A percentile compares a stretch with the other conserved stretches of the same genome.
Conservation (phyloP, 2,113 vertebrate genomes). For the Nibea albiflora region DNA sequence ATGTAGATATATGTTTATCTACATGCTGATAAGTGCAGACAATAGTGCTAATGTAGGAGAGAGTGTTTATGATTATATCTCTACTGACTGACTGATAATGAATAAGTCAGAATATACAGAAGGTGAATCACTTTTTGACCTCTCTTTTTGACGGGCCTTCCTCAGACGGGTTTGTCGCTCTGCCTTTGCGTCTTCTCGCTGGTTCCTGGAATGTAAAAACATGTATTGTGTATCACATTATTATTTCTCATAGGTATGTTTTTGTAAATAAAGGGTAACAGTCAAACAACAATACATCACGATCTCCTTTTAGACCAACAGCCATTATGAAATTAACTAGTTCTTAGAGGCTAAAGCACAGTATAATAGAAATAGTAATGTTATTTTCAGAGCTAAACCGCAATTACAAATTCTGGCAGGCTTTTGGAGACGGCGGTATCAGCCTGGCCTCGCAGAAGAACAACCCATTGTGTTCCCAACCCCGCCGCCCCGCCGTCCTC, state of each 20-base stretch:
- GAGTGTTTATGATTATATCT: background rate
- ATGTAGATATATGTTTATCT: background rate
- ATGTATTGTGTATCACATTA: background rate
- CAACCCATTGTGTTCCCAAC: constrained; percentile 61
- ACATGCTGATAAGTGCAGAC: background rate
- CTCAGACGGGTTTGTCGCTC: constrained; percentile 86
- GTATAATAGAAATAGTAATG: constrained; percentile 1
- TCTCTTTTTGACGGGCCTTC: constrained; percentile 85
- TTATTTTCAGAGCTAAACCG: constrained; percentile 41
- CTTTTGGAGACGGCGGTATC: constrained; percentile 75
- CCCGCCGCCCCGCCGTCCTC: background rate
- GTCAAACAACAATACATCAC: background rate
- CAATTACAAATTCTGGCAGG: constrained; percentile 55
- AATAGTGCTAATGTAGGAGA: background rate
- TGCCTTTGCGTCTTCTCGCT: constrained; percentile 81
- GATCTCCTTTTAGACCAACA: background rate
- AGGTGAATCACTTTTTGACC: background rate
- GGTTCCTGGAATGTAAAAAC: constrained; percentile 54
- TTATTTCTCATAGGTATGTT: background rate
- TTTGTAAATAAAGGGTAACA: background rate
- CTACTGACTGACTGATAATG: background rate
- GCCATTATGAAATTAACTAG: background rate
- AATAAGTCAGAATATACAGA: background rate
- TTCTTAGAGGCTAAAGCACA: background rate
- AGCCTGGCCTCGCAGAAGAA: constrained; percentile 65